Percentiles rank a stretch among this genome's conserved stretches.
These are phyloP conservation scores for Ephydatia muelleri DNA, from an alignment of 37 sponge, comb jelly and placozoan species.

Conservation along the genomic window DNA sequence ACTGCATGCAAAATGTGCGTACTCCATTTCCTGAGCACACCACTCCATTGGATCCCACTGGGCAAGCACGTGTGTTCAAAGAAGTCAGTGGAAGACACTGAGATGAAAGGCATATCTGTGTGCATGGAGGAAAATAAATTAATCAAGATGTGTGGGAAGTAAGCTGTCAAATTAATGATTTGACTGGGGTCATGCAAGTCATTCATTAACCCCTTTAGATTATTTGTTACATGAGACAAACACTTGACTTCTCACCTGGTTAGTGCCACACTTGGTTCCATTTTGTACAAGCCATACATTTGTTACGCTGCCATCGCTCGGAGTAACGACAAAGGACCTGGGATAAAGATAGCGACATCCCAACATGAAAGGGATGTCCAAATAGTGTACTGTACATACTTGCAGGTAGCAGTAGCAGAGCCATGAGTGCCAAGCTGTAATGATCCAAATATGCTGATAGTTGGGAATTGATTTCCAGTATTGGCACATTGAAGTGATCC, in stretches of 20 bases:
- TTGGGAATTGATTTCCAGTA: background rate
- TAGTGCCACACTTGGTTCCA: conserved; percentile 29
- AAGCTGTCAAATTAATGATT: too few relatives aligned
- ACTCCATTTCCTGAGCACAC: conserved; percentile 73
- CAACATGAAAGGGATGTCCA: too few relatives aligned
- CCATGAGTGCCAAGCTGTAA: background rate
- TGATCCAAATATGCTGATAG: background rate
- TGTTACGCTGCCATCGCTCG: conserved; percentile 2
- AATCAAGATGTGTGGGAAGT: background rate
- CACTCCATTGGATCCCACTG: conserved; percentile 41
- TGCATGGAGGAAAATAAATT: background rate
- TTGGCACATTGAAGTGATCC: background rate
- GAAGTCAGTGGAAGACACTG: background rate
- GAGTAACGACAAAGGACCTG: background rate
- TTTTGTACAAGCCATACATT: conserved; percentile 31
- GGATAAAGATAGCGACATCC: too few relatives aligned
- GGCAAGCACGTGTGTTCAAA: conserved; percentile 6
- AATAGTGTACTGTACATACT: too few relatives aligned
- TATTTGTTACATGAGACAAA: too few relatives aligned
- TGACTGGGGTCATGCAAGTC: too few relatives aligned
- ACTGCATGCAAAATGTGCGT: background rate
- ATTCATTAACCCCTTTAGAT: too few relatives aligned
- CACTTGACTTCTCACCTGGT: background rate
- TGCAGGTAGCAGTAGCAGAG: background rate
- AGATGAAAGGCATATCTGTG: background rate